phyloP scores from a whole-genome alignment of 2,888 invertebrate genomes.

The Anthophora plumipes region DNA sequence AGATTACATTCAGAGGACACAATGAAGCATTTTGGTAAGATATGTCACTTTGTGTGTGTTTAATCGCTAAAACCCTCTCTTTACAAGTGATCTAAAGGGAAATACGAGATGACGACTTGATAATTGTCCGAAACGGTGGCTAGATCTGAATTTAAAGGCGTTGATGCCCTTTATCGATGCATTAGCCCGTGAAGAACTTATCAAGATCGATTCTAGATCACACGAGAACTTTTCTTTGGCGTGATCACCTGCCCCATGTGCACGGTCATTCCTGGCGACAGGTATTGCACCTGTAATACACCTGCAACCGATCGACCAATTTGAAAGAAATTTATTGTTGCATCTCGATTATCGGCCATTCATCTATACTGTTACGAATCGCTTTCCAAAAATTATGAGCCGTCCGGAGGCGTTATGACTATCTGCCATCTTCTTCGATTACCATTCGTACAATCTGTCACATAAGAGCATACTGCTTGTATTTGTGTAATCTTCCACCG shows the following conservation, averaged over 20 bases:
- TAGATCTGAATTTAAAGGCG: conserved; percentile 22
- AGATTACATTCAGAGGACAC: not conserved
- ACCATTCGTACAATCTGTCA: too few species aligned
- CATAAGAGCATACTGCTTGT: too few species aligned
- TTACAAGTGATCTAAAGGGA: not conserved
- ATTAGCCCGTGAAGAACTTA: conserved; percentile 50
- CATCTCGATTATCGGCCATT: conserved; percentile 53
- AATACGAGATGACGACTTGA: not conserved
- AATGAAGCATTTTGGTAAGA: conserved; percentile 3
- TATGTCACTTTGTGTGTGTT: not conserved
- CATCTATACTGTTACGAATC: conserved; percentile 51
- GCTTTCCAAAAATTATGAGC: conserved; percentile 27
- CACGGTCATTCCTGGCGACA: conserved; percentile 64
- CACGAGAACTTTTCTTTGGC: conserved; percentile 47
- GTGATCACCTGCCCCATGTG: conserved; percentile 70
- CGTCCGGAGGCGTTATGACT: conserved; percentile 14
- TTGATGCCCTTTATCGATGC: conserved; percentile 43
- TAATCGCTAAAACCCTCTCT: not conserved
- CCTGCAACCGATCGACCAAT: conserved; percentile 66
- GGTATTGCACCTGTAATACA: conserved; percentile 72
- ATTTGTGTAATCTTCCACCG: too few species aligned
- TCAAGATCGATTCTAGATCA: conserved; percentile 68
- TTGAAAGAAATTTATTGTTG: conserved; percentile 63
- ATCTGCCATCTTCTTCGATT: conserved; percentile 28
- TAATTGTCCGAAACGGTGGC: not conserved